phyloP scores from a whole-genome alignment of 2,113 vertebrate species.

The Philantomba maxwellii region DNA sequence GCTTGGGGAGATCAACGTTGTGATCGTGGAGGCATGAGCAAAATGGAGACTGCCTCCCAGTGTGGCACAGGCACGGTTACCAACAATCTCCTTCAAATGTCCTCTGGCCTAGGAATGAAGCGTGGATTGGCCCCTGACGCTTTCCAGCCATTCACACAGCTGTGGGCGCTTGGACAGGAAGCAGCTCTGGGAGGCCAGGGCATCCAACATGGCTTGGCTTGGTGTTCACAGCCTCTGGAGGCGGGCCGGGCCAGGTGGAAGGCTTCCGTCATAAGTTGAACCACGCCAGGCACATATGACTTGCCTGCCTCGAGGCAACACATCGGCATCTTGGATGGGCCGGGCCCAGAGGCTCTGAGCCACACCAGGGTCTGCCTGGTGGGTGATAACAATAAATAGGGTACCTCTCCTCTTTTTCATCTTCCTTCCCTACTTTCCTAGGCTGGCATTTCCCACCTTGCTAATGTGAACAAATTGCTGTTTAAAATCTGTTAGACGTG shows the following conservation, averaged over 20 bases:
- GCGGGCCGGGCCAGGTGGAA: background rate
- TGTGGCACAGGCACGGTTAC: background rate
- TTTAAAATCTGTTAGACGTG: background rate
- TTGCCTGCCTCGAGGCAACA: fast-evolving
- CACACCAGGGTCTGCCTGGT: background rate
- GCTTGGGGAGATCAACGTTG: background rate
- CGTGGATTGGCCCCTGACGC: fast-evolving
- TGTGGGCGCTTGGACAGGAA: background rate
- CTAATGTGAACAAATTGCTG: background rate
- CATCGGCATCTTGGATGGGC: background rate
- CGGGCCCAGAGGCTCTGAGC: background rate
- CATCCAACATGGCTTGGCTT: background rate
- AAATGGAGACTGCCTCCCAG: background rate
- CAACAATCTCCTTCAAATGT: fast-evolving
- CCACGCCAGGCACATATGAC: fast-evolving
- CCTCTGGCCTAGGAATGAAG: background rate
- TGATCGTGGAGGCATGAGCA: fast-evolving
- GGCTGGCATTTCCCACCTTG: background rate
- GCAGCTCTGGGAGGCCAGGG: background rate
- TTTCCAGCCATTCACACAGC: too few relatives aligned
- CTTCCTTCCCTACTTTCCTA: background rate
- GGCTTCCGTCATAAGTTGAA: background rate
- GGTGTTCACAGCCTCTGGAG: background rate
- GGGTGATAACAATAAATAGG: background rate
- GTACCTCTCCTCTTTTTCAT: fast-evolving